phyloP scores from a whole-genome alignment of 2,797 vertebrate species.

The Petrocephalus sullivani region DNA sequence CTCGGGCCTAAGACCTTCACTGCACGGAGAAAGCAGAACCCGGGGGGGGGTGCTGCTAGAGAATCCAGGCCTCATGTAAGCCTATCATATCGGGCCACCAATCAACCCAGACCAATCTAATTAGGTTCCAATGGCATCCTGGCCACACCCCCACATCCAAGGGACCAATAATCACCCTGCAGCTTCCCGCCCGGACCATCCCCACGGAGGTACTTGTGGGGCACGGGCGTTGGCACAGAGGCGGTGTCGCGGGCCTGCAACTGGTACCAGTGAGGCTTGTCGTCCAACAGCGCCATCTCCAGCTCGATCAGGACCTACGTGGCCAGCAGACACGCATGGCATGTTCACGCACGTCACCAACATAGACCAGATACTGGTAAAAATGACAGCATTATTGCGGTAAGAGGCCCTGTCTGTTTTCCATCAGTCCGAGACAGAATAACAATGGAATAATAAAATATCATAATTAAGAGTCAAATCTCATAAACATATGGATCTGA shows the following conservation, averaged over 20 bases:
- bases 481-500: neutral
- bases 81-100: neutral
- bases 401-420: neutral
- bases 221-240: slow-evolving; percentile 90
- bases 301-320: slow-evolving; percentile 91
- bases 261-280: slow-evolving; percentile 98
- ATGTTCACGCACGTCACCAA: neutral
- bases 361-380: neutral
- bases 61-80: neutral
- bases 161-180: slow-evolving; percentile 75
- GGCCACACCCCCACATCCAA: neutral
- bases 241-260: slow-evolving; percentile 95
- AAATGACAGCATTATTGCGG: neutral
- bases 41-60: neutral
- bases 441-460: neutral
- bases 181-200: slow-evolving; percentile 87
- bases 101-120: neutral
- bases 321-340: slow-evolving; percentile 14
- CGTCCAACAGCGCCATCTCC: slow-evolving; percentile 95
- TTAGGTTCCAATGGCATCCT: neutral
- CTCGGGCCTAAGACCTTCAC: neutral
- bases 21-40: neutral
- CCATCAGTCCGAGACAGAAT: neutral
- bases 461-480: neutral
- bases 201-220: slow-evolving; percentile 76